Evolutionary conservation across 2,113 vertebrate species (phyloP), one percentile per base, ranked within the genome.

Genomic region (Argyrosomus japonicus): DNA sequence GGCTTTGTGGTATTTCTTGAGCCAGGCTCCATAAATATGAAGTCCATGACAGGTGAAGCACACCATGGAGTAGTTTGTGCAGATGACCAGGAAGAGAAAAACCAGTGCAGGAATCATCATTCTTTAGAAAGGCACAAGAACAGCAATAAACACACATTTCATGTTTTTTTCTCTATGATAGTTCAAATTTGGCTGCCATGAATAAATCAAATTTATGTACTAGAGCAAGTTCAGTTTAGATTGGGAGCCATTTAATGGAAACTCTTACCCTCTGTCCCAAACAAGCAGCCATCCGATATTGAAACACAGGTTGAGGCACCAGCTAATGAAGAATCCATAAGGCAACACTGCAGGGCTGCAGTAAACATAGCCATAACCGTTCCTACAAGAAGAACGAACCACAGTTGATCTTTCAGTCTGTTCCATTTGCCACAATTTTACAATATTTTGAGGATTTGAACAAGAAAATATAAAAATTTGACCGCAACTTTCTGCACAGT

Each of bases 41-140:
- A 97, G 69, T 0, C 94, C 94, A 71, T 86, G 91, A 81, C 96
- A 96, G 23, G 91, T 93, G 87, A 96, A 87, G 82, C 85, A 91
- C 70, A 97, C 89, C 75, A 90, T 92, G 1, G 81, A 45, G 53
- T 90, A 96, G 0, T 94, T 96, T 68, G 96, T 93, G 25, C 90
- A 67, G 68, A 93, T 93, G 72, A 97, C 92, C 70, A 94, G 72
- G 61, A 92, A 79, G 62, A 97, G 94, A 71, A 97, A 84, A 68
- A 95, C 69, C 71, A 97, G 69, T 2, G 91, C 92, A 19, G 58
- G 25, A 19, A 93, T 92, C 93, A 94, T 93, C 2, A 53, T 7
- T 29, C 93, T 93, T 27, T 5, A 75, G 51, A 13, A 19, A n/a
- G 2, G 5, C 14, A 64, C 1, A 32, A 57, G 40, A 77, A 63